Evolutionary conservation across 2,113 vertebrate species (phyloP).

Genomic region (Thryonomys swinderianus): DNA sequence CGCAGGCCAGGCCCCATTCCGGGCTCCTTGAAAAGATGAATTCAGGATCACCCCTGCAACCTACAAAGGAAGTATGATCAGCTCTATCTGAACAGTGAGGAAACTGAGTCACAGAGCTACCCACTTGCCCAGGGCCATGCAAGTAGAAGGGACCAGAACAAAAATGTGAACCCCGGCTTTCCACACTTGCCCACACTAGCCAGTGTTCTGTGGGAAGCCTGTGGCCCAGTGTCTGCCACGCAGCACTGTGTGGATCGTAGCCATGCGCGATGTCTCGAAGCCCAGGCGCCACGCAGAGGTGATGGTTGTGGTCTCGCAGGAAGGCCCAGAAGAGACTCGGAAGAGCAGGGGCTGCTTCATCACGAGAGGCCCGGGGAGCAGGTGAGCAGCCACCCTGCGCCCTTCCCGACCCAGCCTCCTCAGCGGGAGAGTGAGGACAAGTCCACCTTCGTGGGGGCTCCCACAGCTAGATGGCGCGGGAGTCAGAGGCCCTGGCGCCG

Average conservation of each 20-base stretch:
- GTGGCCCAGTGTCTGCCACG: not conserved
- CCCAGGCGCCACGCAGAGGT: not conserved
- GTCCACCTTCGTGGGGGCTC: not conserved
- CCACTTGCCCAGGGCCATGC: not conserved
- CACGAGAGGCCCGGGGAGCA: not conserved
- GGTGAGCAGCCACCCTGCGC: not conserved
- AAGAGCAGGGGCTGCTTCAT: fast-evolving
- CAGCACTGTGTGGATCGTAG: not conserved
- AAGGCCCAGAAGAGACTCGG: not conserved
- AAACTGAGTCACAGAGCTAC: not conserved
- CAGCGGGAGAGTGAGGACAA: not conserved
- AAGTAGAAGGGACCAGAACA: not conserved
- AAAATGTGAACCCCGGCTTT: not conserved
- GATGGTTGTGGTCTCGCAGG: not conserved
- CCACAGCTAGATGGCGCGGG: not conserved
- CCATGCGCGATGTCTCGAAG: not conserved
- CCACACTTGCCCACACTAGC: not conserved
- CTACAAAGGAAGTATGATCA: not conserved
- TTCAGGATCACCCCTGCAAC: not conserved
- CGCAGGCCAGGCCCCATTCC: not conserved
- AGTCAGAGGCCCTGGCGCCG: not conserved
- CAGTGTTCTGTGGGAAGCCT: not conserved
- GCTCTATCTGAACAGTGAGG: not conserved
- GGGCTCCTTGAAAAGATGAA: not conserved
- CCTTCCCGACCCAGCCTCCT: not conserved